These are phyloP conservation scores for Leucophora obtusa DNA, from an alignment of 2,888 invertebrate species.

Conservation along the genomic window DNA sequence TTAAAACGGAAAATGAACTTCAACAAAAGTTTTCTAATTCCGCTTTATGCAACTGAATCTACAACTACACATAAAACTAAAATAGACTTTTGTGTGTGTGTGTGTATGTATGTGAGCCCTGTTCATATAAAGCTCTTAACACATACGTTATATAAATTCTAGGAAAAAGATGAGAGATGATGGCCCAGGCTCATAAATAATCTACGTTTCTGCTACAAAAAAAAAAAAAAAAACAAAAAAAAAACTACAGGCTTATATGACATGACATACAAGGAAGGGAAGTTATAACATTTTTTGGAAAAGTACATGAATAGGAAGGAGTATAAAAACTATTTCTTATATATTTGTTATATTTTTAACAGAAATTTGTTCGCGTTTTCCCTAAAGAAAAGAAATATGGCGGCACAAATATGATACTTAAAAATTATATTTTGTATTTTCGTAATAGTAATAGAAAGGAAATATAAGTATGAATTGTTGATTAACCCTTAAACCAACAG, in stretches of 20 bases:
- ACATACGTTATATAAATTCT: slow-evolving; percentile 21
- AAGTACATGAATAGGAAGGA: neutral
- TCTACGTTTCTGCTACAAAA: slow-evolving; percentile 31
- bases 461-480: neutral
- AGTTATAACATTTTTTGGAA: neutral
- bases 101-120: neutral
- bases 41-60: slow-evolving; percentile 20
- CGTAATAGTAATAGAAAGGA: too few relatives aligned
- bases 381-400: slow-evolving; percentile 11
- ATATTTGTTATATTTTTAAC: neutral
- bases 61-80: neutral
- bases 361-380: neutral
- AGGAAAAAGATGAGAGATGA: slow-evolving; percentile 42
- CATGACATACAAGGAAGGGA: slow-evolving; percentile 23
- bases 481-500: neutral
- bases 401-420: neutral
- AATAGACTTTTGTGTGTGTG: neutral
- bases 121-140: slow-evolving; percentile 23
- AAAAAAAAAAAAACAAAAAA: neutral
- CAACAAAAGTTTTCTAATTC: slow-evolving; percentile 40
- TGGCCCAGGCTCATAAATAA: slow-evolving; percentile 54
- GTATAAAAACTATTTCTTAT: neutral
- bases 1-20: slow-evolving; percentile 17
- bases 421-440: neutral
- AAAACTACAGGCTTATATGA: slow-evolving; percentile 21